Base-by-base conservation (phyloP, 2,888 invertebrate species). In the Cerastis leucographa region DNA sequence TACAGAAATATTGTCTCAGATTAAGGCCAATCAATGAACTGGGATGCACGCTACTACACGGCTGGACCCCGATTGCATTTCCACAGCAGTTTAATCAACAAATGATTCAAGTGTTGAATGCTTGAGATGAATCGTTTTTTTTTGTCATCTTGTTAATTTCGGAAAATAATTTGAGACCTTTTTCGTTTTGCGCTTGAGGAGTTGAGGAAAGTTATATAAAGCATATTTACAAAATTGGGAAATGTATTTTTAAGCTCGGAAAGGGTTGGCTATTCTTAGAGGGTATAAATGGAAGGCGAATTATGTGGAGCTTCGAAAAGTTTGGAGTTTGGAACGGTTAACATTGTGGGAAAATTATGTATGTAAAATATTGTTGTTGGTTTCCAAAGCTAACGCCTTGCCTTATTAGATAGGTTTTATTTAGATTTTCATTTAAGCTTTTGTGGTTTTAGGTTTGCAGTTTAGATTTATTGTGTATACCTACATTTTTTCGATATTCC, bases 11-110 rank as follows among this genome's bases (percentile, higher is more conserved):
- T 84, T 80, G 72, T 77, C 71, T 74, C 80, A 40, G 75, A 87
- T 87, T 85, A 84, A 81, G 80, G 80, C 81, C 86, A 87, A 87
- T 80, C 80, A 88, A 84, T 82, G 49, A 71, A 81, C 78, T 59
- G 61, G 42, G 65, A 51, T 78, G 73, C 66, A 68, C 69, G 40
- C 49, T 51, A 61, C 68, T 74, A 59, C 71, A n/a, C 64, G 46
- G 73, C 65, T 72, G 76, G 72, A 72, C 19, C 56, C 49, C 71
- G 67, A 81, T 74, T 67, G 75, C 66, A 71, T 64, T 29, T 46
- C n/a, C 70, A 62, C 51, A n/a, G 72, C 76, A 75, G 66, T 74
- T 77, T 72, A 70, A 83, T 84, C 76, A 70, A 22, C 9, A 42
- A 35, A 83, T 62, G 65, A 70, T 69, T 76, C 9, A 62, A 74